Evolutionary conservation across 1,140 invertebrate genomes (phyloP), one percentile per base, ranked within the genome.

Genomic region (Drosophila sechellia): DNA sequence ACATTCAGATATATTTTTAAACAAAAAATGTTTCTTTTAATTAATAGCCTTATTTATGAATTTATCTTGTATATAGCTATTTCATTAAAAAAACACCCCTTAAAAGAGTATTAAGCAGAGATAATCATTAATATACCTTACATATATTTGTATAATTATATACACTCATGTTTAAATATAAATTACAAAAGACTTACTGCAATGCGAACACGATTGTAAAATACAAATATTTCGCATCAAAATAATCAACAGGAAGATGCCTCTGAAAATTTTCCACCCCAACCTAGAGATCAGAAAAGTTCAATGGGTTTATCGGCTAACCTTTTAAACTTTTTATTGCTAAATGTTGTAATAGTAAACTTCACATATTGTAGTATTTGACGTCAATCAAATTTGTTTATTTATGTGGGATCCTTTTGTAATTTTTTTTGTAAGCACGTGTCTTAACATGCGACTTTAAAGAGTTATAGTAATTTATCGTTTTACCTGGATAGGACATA

Each of bases 181-280:
- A 75, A 64, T 75, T 69, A 64, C 37, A 68, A 68, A 58, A 49
- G 57, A 34, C 42, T 27, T 65, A 68, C 48, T 65, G 48, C 40
- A 40, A 69, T 40, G 39, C 40, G 40, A 69, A 52, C 58, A 43
- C 46, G 52, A 71, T 72, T 72, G 65, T 72, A 71, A 71, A 71
- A 59, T 12, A 35, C 45, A 63, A 63, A 54, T 31, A 56, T 15
- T 15, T 13, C 27, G 13, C 22, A 46, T 39, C n/a, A 52, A 56
- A 74, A 48, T 52, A 50, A 74, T 63, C 71, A 57, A 46, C 46
- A 53, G 48, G 60, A 75, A 75, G 56, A 74, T 63, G 69, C 50
- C 15, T 63, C 45, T 75, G 69, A 74, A 76, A 76, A 76, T 76
- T 76, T 76, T 76, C 73, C 73, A 76, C 61, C 72, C 72, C 25